Conservation (phyloP, 2,113 vertebrate genomes). For the Camarhynchus parvulus region DNA sequence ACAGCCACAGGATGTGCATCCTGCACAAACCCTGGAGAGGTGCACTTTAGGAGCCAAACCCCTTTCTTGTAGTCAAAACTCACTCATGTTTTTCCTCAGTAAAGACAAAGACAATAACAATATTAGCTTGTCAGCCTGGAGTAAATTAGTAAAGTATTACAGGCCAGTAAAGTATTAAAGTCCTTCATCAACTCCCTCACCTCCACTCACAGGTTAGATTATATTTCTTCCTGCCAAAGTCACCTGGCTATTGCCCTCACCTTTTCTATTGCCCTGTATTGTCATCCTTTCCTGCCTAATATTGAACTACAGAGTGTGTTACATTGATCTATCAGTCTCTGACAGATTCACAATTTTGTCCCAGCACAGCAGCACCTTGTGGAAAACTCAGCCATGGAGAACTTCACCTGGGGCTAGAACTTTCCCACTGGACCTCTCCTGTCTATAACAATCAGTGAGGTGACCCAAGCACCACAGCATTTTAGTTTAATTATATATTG, state of each 20-base stretch:
- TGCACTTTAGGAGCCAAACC: not conserved
- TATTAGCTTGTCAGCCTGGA: not conserved
- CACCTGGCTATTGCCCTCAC: not conserved
- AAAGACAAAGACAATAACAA: not conserved
- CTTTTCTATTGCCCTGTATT: not conserved
- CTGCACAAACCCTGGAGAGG: not conserved
- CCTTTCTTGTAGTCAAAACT: not conserved
- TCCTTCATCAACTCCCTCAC: not conserved
- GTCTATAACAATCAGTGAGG: not conserved
- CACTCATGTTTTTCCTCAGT: not conserved
- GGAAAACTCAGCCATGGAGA: accelerated
- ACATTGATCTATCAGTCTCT: too few species aligned
- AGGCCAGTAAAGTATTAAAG: not conserved
- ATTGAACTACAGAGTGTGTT: not conserved
- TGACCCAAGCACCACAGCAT: not conserved
- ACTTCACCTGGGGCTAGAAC: not conserved
- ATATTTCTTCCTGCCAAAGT: not conserved
- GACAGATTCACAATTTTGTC: not conserved
- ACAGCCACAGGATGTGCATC: accelerated
- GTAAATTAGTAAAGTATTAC: not conserved
- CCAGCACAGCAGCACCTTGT: not conserved
- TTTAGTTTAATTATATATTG: not conserved
- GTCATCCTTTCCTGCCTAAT: not conserved
- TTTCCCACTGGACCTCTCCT: not conserved
- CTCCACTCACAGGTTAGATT: not conserved